These are phyloP conservation scores for Scalopus aquaticus DNA, from an alignment of 2,113 vertebrate genomes.

Conservation along the genomic window DNA sequence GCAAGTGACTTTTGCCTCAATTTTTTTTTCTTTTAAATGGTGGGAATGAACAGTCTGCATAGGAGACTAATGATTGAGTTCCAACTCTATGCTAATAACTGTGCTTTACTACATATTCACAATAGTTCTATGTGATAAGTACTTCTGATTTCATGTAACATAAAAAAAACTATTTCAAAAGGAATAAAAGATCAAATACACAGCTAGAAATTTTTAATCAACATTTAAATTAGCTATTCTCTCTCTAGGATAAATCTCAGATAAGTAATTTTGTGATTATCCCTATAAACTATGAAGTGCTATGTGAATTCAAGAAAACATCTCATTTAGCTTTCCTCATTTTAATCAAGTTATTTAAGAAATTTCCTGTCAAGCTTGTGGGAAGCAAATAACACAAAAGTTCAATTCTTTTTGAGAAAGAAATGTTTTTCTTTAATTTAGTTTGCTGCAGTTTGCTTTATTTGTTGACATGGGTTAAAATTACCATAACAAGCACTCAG, in stretches of 20 bases:
- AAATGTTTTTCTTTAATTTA: neutral
- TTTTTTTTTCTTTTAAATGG: neutral
- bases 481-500: neutral
- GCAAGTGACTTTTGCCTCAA: neutral
- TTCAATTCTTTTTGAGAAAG: neutral
- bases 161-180: conserved; percentile 19
- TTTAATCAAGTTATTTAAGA: neutral
- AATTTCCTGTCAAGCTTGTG: neutral
- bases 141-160: neutral
- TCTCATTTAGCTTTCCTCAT: neutral
- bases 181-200: neutral
- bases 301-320: neutral
- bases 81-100: neutral
- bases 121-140: neutral
- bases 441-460: neutral
- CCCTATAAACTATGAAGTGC: neutral
- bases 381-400: neutral
- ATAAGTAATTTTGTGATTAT: neutral
- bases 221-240: neutral
- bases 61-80: neutral
- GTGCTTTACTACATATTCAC: neutral
- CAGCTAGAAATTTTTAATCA: neutral
- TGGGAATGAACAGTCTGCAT: neutral
- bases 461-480: conserved; percentile 8
- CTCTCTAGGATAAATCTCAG: neutral